Evolutionary conservation across 2,113 vertebrate genomes (phyloP), one percentile per base, ranked within the genome.

Genomic region (Trichechus manatus): DNA sequence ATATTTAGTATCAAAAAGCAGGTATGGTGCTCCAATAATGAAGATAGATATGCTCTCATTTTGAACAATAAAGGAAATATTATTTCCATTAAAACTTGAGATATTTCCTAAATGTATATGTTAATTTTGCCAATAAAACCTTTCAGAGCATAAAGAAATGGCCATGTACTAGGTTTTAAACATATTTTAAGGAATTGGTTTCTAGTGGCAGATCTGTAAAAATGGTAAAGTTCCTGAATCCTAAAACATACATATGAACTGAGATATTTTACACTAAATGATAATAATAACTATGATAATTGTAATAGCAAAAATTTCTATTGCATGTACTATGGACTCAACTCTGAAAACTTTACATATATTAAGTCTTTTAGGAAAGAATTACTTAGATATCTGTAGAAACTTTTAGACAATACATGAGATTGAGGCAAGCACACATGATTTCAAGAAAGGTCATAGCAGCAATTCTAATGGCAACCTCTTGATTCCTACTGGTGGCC

Each of bases 51-150:
- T 13, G 6, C 31, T 53, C 31, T 84, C 3, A 36, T 84, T 81
- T 91, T 42, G 59, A 22, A 88, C 36, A 70, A 80, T 87, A 17
- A 95, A 90, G 22, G 70, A 89, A 86, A 88, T 75, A 20, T 44
- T 84, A 20, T 88, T 94, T 94, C 44, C 36, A 64, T 39, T n/a
- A 23, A 80, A 70, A 74, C 50, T 82, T 59, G 74, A 31, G 23
- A 74, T 7, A 75, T 50, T 42, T 87, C 7, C 17, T 77, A 95
- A 83, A 74, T 29, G 31, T 33, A 66, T 17, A 42, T 79, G 29
- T 4, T 39, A 63, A 87, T 70, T 96, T 89, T 77, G 8, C 14
- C 78, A 15, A 81, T 81, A 90, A 82, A 94, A n/a, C 3, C 0
- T 56, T 72, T 33, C 15, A 61, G 19, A 31, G 22, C 53, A 42